Base-by-base conservation (phyloP, 2,888 invertebrate species). In the Drosophila koepferae region DNA sequence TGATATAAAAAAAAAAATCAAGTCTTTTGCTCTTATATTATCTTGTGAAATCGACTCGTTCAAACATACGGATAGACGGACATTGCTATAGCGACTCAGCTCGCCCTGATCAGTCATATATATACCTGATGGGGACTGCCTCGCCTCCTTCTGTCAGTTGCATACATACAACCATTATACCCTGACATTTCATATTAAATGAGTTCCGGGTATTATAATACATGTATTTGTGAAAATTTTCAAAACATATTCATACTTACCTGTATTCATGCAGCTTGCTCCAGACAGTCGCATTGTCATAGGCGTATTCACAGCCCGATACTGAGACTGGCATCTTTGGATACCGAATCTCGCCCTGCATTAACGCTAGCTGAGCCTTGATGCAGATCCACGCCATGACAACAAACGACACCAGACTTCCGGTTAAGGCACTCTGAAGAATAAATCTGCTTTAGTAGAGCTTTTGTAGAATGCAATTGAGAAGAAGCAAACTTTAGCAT, bases 381-480 rank as follows among this genome's bases (percentile, higher is more conserved):
- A 96, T 91, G n/a, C 95, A 95, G 0, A 96, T 93, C 95, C 96
- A 96, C 65, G 95, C 94, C 87, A 96, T 95, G 18, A 95, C 94
- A 14, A 94, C 74, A 58, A 96, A 93, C 0, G 96, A 95, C 0
- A 94, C 92, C 1, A 95, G 82, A 31, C 96, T 96, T 44, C 97
- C 97, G 49, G 94, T 93, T 3, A 97, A 86, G 0, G 96, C 96
- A 69, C 96, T 96, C 96, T 96, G 58, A 14, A 81, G 78, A 3
- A 7, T 0, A 0, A 6, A 1, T 10, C 28, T 1, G 14, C 8
- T 2, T 12, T 9, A 51, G 23, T 20, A 6, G 18, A 31, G 4
- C 36, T 12, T 12, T 23, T 6, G 16, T 12, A n/a, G 9, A n/a
- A 0, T 9, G 8, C 8, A 20, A 43, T 9, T 9, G 12, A 14